phyloP scores from a whole-genome alignment of 2,888 invertebrate species.

The Stenoptilia bipunctidactyla region DNA sequence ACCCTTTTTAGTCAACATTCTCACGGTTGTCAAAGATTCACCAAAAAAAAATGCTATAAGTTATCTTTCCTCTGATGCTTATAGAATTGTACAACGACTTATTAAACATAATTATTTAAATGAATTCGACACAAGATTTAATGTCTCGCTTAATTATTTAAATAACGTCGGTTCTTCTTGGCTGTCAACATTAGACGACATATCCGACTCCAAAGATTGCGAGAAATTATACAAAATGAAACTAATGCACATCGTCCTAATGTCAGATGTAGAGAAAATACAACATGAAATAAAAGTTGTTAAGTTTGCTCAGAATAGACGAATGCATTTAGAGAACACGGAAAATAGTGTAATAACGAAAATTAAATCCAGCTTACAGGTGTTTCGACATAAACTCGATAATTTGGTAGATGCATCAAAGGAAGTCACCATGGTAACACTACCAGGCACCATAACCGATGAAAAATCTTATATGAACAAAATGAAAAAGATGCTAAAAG shows the following conservation, averaged over 20 bases:
- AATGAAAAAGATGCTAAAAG: too few species aligned
- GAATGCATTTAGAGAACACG: slow-evolving; percentile 17
- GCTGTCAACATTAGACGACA: too few species aligned
- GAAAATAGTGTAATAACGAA: too few species aligned
- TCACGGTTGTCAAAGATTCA: slow-evolving; percentile 14
- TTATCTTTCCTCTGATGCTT: slow-evolving; percentile 23
- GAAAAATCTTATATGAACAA: too few species aligned
- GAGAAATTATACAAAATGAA: slow-evolving; percentile 32
- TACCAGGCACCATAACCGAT: too few species aligned
- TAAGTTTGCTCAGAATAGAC: slow-evolving; percentile 28
- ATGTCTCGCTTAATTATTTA: slow-evolving; percentile 4
- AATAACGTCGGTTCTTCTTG: slow-evolving; percentile 18
- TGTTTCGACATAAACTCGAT: too few species aligned
- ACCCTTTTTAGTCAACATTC: slow-evolving; percentile 2
- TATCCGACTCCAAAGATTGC: too few species aligned
- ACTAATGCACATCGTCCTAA: slow-evolving; percentile 30
- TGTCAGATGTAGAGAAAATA: slow-evolving; percentile 33
- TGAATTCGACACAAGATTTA: slow-evolving; percentile 30
- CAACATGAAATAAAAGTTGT: slow-evolving; percentile 26
- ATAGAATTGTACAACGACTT: slow-evolving; percentile 30
- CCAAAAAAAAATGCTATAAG: slow-evolving; percentile 22
- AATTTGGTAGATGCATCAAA: too few species aligned
- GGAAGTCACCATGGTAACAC: too few species aligned
- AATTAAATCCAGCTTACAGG: too few species aligned
- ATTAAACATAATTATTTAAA: slow-evolving; percentile 23